phyloP scores from a whole-genome alignment of 2,113 vertebrate species.

The Macrotus californicus region DNA sequence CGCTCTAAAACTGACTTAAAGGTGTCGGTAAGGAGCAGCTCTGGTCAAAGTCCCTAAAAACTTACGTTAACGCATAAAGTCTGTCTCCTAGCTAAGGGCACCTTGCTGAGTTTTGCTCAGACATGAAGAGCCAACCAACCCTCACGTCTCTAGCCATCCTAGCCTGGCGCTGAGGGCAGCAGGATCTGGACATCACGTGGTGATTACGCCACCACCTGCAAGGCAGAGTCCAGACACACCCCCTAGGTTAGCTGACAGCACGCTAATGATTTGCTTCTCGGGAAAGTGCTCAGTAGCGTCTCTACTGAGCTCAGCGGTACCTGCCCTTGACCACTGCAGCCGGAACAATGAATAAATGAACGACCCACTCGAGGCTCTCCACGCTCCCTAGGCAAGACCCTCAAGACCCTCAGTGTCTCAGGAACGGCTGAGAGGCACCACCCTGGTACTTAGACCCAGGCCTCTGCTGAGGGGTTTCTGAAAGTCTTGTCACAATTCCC shows the following conservation, averaged over 20 bases:
- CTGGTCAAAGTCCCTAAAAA: background rate
- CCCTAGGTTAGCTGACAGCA: background rate
- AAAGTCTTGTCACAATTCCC: background rate
- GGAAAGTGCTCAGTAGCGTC: background rate
- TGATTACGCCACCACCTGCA: background rate
- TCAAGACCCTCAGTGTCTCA: background rate
- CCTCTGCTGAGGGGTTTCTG: background rate
- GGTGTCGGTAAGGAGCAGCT: background rate
- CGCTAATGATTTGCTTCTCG: rapidly evolving
- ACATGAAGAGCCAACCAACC: background rate
- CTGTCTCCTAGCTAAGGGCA: background rate
- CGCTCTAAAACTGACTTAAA: background rate
- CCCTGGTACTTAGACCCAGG: background rate
- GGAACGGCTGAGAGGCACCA: background rate
- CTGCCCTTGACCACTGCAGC: background rate
- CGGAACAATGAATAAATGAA: background rate
- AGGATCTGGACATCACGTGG: background rate
- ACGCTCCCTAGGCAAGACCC: no score
- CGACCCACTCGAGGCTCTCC: background rate
- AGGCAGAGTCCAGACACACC: background rate
- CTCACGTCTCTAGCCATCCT: background rate
- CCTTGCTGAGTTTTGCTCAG: background rate
- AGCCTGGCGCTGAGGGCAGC: background rate
- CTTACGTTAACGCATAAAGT: background rate
- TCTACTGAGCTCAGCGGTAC: background rate